Base-by-base conservation (phyloP, 2,113 vertebrate genomes). In the Acanthisitta chloris region DNA sequence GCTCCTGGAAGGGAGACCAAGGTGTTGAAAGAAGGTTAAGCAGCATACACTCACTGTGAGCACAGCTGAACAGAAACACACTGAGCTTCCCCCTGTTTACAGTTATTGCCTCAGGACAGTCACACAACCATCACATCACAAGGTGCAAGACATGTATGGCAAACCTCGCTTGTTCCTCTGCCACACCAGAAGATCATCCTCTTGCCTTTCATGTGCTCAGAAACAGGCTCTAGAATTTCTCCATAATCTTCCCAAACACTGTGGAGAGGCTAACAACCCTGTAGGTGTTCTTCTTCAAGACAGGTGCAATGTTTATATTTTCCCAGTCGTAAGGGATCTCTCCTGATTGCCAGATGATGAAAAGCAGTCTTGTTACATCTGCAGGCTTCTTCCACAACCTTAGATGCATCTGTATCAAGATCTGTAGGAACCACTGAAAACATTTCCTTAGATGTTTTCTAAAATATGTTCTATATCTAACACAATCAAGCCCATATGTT, bases 111-210 rank as follows among this genome's bases (percentile, higher is more conserved):
- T 34, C 3, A 0, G 59, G 38, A 34, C 38, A 86, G 67, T 24
- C 1, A 0, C 46, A 42, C 34, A 77, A 23, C 46, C 64, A n/a
- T 17, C 54, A 42, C 49, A 61, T 26, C 88, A 45, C 34, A 33
- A 62, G 17, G 38, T 26, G 26, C 49, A 61, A 84, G 65, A 69
- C 42, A 33, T 0, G 3, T 6, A 46, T 0, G 0, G 66, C 61
- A 90, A 90, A 40, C 36, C 23, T 79, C 31, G 6, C n/a, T 45
- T 45, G 58, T 11, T 85, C 48, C n/a, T 65, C 34, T 40, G 70
- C 34, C 55, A 45, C 29, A 23, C 10, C n/a, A 65, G 9, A 23
- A 54, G 36, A 55, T 61, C 42, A 52, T 28, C 12, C 70, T 83
- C 67, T 80, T 52, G 62, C 24, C 31, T 74, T 72, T 57, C n/a